Evolutionary conservation across 92 coral and sea anemone species (phyloP).

Genomic region (Paragorgia papillata): DNA sequence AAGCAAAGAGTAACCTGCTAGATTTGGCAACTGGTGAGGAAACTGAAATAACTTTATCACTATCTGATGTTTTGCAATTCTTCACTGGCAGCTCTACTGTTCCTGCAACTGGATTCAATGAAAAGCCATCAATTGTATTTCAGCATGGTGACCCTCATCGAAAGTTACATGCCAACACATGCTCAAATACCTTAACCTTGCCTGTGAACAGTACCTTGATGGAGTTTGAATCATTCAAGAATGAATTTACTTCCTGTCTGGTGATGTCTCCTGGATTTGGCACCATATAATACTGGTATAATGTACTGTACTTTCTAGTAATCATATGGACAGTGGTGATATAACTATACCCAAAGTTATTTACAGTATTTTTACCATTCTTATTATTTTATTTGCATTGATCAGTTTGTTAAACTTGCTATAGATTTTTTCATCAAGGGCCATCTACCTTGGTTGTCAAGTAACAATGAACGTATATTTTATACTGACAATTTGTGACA

Average conservation of each 20-base stretch:
- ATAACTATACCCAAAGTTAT: background rate
- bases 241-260: slow-evolving; percentile 38
- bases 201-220: slow-evolving; percentile 28
- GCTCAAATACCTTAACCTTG: slow-evolving; percentile 27
- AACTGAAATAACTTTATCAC: slow-evolving; percentile 47
- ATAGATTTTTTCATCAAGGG: too few species aligned
- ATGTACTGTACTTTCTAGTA: background rate
- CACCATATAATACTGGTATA: slow-evolving; percentile 1
- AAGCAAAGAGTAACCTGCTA: slow-evolving; percentile 49
- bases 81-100: too few species aligned
- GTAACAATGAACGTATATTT: too few species aligned
- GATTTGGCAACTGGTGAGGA: slow-evolving; percentile 56
- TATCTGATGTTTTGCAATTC: too few species aligned
- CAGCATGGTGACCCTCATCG: slow-evolving; percentile 52
- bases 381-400: too few species aligned
- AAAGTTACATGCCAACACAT: slow-evolving; percentile 45
- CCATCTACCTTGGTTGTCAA: too few species aligned
- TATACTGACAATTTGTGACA: too few species aligned
- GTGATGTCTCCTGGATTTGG: slow-evolving; percentile 39
- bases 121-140: slow-evolving; percentile 42
- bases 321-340: slow-evolving; percentile 1
- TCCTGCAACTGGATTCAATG: slow-evolving; percentile 55
- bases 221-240: slow-evolving; percentile 33
- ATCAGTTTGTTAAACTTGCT: too few species aligned
- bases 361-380: too few species aligned